Conservation (phyloP, 2,888 invertebrate species). For the Dromius quadrimaculatus region DNA sequence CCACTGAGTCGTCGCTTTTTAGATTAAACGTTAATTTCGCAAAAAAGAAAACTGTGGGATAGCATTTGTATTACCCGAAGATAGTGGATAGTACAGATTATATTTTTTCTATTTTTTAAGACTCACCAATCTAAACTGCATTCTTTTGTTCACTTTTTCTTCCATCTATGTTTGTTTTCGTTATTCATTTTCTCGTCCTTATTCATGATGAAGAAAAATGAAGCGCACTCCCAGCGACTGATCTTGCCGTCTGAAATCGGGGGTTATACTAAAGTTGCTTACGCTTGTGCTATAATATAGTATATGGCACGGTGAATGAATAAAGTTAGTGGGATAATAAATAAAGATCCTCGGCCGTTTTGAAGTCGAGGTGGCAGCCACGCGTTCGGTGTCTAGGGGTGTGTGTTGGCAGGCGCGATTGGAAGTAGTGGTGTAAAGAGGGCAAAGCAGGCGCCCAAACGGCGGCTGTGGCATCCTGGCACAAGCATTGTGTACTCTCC, state of each 20-base stretch:
- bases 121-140: not conserved
- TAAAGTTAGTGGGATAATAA: constrained; percentile 53
- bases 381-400: constrained; percentile 9
- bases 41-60: constrained; percentile 7
- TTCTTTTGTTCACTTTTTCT: not conserved
- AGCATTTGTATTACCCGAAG: not conserved
- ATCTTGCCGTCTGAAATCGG: constrained; percentile 33
- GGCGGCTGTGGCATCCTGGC: constrained; percentile 48
- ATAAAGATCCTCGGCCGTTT: constrained; percentile 53
- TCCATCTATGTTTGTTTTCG: constrained; percentile 1
- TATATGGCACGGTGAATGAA: constrained; percentile 52
- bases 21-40: constrained; percentile 15
- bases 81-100: not conserved
- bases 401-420: constrained; percentile 10
- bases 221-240: constrained; percentile 34
- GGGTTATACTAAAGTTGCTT: constrained; percentile 43
- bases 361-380: constrained; percentile 53
- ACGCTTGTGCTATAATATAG: constrained; percentile 46
- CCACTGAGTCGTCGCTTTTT: constrained; percentile 11
- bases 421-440: not conserved
- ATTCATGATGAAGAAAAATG: constrained; percentile 45
- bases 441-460: constrained; percentile 32
- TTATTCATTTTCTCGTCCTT: constrained; percentile 36
- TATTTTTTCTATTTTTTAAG: not conserved
- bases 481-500: not conserved